Evolutionary conservation across 2,888 invertebrate species (phyloP), one percentile per base, ranked within the genome.

Genomic region (Scrobipalpa atriplicella): DNA sequence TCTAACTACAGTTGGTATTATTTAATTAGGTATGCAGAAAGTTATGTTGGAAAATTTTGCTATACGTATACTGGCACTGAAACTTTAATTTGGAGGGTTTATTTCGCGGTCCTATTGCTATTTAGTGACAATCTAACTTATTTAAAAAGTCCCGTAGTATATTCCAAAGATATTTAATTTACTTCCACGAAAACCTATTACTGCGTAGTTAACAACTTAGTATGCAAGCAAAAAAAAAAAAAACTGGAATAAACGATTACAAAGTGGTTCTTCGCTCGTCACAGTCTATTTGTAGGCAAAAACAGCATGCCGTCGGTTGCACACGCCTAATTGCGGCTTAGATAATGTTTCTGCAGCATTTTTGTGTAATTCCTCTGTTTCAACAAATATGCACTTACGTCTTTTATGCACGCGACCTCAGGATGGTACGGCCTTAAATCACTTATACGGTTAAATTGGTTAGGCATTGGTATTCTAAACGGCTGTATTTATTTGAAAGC

Each of bases 241-340:
- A 61, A 61, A 61, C 61, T 41, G 13, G 61, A 8, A 21, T 39
- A 39, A 41, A 41, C 47, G 47, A 62, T 62, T 62, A 62, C 62
- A 62, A 29, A 62, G 47, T 13, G 47, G 47, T 62, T 47, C 19
- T 62, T 62, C 21, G 47, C 62, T 62, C 62, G 81, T 78, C 79
- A 81, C 81, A 81, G 73, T 81, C 78, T 77, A 81, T 72, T 80
- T 80, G 72, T 64, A 13, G 58, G 71, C 67, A 72, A 72, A 62
- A 69, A 74, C 72, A 69, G 73, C 72, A 77, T 73, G 69, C 73
- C 72, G 67, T 64, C 54, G 62, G 70, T 74, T 77, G 73, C 75
- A 75, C 71, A 73, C 67, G 70, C 71, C 73, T 80, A 79, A 79
- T 78, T 75, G 70, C 71, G 67, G 68, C 71, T 75, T 76, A 75